Evolutionary conservation across 2,888 invertebrate species (phyloP).

Genomic region (Drosophila tripunctata): DNA sequence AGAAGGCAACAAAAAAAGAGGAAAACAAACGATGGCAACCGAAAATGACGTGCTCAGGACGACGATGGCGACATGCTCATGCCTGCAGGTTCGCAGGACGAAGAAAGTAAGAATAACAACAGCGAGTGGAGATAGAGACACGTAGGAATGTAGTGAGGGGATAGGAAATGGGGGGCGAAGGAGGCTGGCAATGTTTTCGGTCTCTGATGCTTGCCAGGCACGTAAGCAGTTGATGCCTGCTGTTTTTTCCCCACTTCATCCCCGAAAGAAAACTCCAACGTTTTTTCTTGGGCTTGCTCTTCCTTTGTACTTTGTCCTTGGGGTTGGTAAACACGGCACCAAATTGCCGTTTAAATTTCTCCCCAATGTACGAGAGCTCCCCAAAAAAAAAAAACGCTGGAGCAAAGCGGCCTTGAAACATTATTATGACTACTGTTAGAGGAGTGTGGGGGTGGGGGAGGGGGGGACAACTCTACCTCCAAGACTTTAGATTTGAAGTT

Average conservation of each 20-base stretch:
- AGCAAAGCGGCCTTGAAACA: conserved; percentile 72
- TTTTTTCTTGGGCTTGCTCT: conserved; percentile 53
- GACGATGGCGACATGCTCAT: conserved; percentile 45
- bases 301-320: conserved; percentile 60
- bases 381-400: conserved; percentile 14
- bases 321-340: conserved; percentile 79
- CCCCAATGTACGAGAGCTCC: conserved; percentile 61
- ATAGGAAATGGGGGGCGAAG: background rate
- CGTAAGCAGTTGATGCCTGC: conserved; percentile 69
- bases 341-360: conserved; percentile 80
- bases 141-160: no score
- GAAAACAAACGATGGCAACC: conserved; percentile 61
- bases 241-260: background rate
- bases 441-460: no score
- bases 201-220: conserved; percentile 59
- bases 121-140: conserved; percentile 11
- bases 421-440: conserved; percentile 72
- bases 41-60: conserved; percentile 72
- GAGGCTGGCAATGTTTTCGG: background rate
- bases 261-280: conserved; percentile 50
- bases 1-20: conserved; percentile 37
- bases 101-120: conserved; percentile 42
- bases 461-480: no score
- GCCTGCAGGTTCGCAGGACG: conserved; percentile 27
- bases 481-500: conserved; percentile 71